Evolutionary conservation across 2,888 invertebrate species (phyloP), one percentile per base, ranked within the genome.

Genomic region (Artemia sp.): DNA sequence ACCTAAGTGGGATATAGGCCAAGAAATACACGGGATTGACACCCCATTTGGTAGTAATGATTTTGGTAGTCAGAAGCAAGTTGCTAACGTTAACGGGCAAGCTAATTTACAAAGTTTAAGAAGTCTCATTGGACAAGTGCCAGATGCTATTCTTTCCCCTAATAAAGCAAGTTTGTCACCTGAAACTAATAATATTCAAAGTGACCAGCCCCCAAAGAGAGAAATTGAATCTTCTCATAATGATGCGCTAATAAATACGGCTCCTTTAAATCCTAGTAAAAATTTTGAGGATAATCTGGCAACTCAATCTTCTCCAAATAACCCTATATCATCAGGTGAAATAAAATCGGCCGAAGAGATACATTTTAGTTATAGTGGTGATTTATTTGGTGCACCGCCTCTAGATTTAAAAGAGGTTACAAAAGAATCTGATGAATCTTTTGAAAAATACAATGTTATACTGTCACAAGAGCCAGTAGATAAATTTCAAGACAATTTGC

Each of bases 301-400:
- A n/a, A n/a, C 64, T 19, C 24, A n/a, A 58, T n/a, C 64, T 8
- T 9, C n/a, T 24, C 64, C 8, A 24, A 24, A 58, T n/a, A 38
- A 38, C 6, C 1, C 38, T 38, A 38, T 38, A 38, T 38, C 38
- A 38, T 38, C 38, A 38, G 38, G 38, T 38, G 38, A 38, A 38
- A 38, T 38, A 38, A 38, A 38, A 38, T 38, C 38, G 4, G 38
- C 6, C 38, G 38, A 38, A 38, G 38, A 38, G 38, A 38, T 38
- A 38, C 64, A 19, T n/a, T 58, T 58, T 58, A n/a, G 14, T n/a
- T 24, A n/a, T 19, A 58, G 64, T 58, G 64, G 64, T 10, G 64
- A 58, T 58, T 24, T 58, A 10, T 58, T 58, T 24, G 64, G 24
- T 24, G 24, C n/a, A 9, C 14, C n/a, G 14, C 64, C 64, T 19